These are phyloP conservation scores for Lasioglossum malachurum DNA, from an alignment of 2,888 invertebrate species.

Conservation along the genomic window DNA sequence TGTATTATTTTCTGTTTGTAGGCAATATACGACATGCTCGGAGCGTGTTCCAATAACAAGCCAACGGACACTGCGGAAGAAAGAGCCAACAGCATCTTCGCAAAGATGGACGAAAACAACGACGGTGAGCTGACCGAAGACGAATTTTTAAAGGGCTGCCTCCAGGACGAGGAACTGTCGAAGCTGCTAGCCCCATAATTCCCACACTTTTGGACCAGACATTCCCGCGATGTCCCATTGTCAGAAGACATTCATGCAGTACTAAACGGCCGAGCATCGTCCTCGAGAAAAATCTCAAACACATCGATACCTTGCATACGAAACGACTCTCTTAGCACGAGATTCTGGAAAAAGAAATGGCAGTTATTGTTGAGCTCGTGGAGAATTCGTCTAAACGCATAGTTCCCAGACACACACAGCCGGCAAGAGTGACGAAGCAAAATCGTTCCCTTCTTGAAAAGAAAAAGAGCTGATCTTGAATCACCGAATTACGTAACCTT, in stretches of 20 bases:
- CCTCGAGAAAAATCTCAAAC: conserved; percentile 25
- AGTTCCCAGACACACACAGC: neutral
- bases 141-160: conserved; percentile 98
- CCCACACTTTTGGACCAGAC: conserved; percentile 70
- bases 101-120: conserved; percentile 99
- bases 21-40: conserved; percentile 99
- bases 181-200: conserved; percentile 97
- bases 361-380: neutral
- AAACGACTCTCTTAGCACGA: conserved; percentile 7
- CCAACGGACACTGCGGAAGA: conserved; percentile 99
- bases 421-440: neutral
- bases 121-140: conserved; percentile 99
- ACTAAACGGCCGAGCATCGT: conserved; percentile 43
- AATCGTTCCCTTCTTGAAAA: neutral
- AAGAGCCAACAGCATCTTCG: conserved; percentile 99
- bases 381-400: neutral
- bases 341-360: neutral
- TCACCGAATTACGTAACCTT: conserved; percentile 16
- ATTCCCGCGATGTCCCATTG: conserved; percentile 38
- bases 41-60: conserved; percentile 97
- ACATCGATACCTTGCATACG: conserved; percentile 21
- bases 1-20: conserved; percentile 81
- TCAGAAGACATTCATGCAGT: conserved; percentile 44
- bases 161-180: conserved; percentile 97
- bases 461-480: neutral